phyloP scores from a whole-genome alignment of 2,113 vertebrate genomes.

The Pollimyrus isidori region DNA sequence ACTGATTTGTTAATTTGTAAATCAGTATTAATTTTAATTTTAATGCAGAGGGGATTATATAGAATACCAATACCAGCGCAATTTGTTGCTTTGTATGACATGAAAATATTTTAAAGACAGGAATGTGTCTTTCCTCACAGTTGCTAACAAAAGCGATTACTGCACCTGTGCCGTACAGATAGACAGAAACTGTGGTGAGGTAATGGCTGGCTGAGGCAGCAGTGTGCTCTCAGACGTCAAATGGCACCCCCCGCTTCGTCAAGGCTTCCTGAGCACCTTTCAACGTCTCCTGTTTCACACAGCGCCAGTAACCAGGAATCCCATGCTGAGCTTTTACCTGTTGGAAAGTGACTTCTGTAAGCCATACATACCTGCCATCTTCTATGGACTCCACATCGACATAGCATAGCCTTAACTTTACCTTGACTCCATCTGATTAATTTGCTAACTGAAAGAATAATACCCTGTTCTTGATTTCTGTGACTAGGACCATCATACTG shows the following conservation, averaged over 20 bases:
- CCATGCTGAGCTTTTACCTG: conserved; percentile 78
- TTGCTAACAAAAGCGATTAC: neutral
- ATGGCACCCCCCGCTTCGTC: conserved; percentile 66
- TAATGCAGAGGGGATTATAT: neutral
- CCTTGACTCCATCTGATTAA: neutral
- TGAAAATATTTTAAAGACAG: neutral
- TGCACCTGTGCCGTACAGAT: neutral
- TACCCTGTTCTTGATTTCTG: neutral
- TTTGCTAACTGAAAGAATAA: neutral
- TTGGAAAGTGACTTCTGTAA: conserved; percentile 16
- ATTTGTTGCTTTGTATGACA: neutral
- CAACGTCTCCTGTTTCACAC: conserved; percentile 88
- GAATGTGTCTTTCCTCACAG: neutral
- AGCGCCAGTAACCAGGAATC: conserved; percentile 86
- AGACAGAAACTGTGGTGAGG: neutral
- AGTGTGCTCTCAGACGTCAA: conserved; percentile 41
- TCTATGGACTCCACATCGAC: neutral
- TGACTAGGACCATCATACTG: neutral
- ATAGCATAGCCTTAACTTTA: neutral
- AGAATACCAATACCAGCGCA: neutral
- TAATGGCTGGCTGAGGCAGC: neutral
- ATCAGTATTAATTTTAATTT: neutral
- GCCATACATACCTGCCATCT: neutral
- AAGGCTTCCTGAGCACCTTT: conserved; percentile 85
- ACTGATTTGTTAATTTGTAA: neutral